A percentile compares a stretch with the other conserved stretches of the same genome.
Conservation (phyloP, 2,888 invertebrate genomes). For the Meta bourneti region DNA sequence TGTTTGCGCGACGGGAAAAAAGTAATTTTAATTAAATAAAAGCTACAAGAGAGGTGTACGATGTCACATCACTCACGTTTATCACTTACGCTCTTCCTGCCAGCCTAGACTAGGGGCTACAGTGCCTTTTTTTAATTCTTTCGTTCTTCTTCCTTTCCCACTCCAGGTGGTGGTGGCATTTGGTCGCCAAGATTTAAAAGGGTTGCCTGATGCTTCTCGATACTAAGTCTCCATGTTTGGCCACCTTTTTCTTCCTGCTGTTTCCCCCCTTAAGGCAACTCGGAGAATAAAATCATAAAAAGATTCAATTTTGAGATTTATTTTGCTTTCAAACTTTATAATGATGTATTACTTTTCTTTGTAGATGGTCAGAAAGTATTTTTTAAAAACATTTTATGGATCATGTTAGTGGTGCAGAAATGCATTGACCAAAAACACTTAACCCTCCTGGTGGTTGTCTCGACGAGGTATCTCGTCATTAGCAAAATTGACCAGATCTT, state of each 20-base stretch:
- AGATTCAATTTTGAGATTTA: too few species aligned
- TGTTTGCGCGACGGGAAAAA: constrained; percentile 9
- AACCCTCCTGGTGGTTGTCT: too few species aligned
- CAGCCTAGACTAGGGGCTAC: constrained; percentile 10
- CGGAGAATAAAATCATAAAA: background rate
- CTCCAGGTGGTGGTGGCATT: constrained; percentile 18
- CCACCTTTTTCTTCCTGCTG: background rate
- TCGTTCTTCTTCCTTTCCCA: constrained; percentile 12
- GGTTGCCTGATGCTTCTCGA: background rate
- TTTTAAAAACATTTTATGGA: too few species aligned
- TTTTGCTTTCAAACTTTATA: too few species aligned
- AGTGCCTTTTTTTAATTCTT: constrained; percentile 26
- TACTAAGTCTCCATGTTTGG: background rate
- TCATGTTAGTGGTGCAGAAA: too few species aligned
- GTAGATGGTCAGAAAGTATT: too few species aligned
- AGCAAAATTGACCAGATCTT: too few species aligned
- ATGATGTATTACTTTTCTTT: too few species aligned
- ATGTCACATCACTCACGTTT: constrained; percentile 50
- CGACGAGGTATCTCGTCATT: too few species aligned
- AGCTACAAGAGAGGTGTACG: constrained; percentile 37
- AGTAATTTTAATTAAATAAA: constrained; percentile 35
- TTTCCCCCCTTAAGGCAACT: background rate
- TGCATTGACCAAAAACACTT: too few species aligned
- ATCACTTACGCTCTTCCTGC: constrained; percentile 64
- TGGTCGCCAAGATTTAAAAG: constrained; percentile 7